phyloP scores from a whole-genome alignment of 2,113 vertebrate species.

The Cygnus atratus region DNA sequence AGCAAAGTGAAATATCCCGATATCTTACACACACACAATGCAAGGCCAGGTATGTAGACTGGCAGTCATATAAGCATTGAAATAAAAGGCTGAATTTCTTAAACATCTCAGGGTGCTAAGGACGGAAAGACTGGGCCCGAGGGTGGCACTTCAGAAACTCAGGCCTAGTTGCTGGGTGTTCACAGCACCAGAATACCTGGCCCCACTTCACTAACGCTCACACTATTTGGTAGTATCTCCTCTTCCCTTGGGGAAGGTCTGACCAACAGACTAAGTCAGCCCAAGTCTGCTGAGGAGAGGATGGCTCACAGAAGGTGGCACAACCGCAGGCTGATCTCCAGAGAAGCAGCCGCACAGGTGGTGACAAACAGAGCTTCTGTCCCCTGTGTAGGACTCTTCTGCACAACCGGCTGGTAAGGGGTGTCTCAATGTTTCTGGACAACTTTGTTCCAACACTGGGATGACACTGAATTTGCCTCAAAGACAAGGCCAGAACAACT shows the following conservation, averaged over 20 bases:
- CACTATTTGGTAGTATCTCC: neutral
- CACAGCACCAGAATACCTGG: neutral
- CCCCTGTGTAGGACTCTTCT: no score
- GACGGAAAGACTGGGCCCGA: neutral
- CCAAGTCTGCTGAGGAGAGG: neutral
- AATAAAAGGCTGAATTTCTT: neutral
- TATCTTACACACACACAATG: neutral
- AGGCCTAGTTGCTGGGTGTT: neutral
- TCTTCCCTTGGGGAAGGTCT: neutral
- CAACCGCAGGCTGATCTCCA: neutral
- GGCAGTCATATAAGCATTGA: neutral
- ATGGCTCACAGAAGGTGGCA: neutral
- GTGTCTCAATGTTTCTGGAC: neutral
- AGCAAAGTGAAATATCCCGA: neutral
- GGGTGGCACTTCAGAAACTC: neutral
- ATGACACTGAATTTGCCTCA: neutral
- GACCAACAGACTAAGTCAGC: neutral
- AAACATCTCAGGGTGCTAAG: neutral
- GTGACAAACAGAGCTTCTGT: neutral
- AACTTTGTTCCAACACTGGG: neutral
- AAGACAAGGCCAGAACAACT: neutral
- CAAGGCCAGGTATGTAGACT: neutral
- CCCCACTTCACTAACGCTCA: fast-evolving
- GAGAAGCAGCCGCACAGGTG: neutral
- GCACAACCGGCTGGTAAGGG: neutral